phyloP scores from a whole-genome alignment of 2,888 invertebrate species.

The Xestia c-nigrum region DNA sequence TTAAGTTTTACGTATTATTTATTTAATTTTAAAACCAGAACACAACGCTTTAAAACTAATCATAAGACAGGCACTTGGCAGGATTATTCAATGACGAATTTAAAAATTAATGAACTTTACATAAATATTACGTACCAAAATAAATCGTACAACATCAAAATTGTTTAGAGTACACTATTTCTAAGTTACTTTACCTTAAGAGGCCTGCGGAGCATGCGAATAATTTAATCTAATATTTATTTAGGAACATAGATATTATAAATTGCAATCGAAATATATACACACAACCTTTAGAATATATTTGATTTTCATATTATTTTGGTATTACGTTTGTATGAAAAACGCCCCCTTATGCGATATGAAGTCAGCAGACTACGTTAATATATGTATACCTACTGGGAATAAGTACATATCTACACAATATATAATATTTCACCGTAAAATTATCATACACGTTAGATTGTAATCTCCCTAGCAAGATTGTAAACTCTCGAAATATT shows the following conservation, averaged over 20 bases:
- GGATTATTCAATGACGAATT: slow-evolving; percentile 12
- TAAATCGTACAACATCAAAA: background rate
- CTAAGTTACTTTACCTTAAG: background rate
- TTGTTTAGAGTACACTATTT: background rate
- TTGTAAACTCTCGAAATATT: no score
- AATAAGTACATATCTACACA: background rate
- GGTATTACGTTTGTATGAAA: no score
- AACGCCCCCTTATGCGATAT: background rate
- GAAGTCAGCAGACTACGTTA: slow-evolving; percentile 8
- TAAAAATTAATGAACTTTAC: slow-evolving; percentile 8
- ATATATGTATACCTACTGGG: background rate
- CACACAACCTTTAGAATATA: no score
- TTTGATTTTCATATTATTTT: no score
- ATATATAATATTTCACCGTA: no score
- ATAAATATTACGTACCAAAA: background rate
- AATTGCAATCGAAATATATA: no score
- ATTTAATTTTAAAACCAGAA: slow-evolving; percentile 43
- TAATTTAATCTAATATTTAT: no score
- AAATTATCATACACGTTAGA: no score
- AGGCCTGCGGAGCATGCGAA: no score
- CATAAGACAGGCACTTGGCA: slow-evolving; percentile 54
- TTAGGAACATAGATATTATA: no score
- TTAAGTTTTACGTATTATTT: slow-evolving; percentile 6
- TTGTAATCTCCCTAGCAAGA: no score
- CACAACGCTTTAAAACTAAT: slow-evolving; percentile 39